Base-by-base conservation (phyloP, 2,888 invertebrate genomes). In the Cyclophora albipunctata region DNA sequence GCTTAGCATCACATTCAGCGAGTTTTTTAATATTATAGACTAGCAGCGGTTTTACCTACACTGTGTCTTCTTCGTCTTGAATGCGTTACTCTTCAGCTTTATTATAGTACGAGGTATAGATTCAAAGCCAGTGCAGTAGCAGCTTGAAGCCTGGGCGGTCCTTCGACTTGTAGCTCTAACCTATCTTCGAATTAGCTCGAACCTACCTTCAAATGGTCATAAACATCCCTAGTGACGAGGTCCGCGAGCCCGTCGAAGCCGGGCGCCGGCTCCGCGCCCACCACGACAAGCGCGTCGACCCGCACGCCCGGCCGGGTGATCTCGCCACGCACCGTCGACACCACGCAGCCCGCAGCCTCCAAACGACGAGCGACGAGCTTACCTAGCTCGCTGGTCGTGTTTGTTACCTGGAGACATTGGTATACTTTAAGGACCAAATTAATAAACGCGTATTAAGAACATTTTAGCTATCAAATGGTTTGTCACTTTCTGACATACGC, bases 151-250 rank as follows among this genome's bases (percentile, higher is more conserved):
- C 20, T 20, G 20, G 2, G n/a, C n/a, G n/a, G 20, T 20, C 20
- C 20, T 2, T 20, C 20, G 20, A 20, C 20, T 20, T 20, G 20
- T 20, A 20, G 20, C 20, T 20, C 2, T 20, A 20, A 20, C 20
- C 56, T 63, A 84, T 87, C 74, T 78, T 83, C 62, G 87, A 71
- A 69, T 87, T n/a, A n/a, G n/a, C n/a, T n/a, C n/a, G n/a, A 20
- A 35, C 47, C 56, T 63, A 84, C 87, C 74, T 78, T 83, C 62
- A 87, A 71, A 69, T 87, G 86, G 49, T 64, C 59, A 63, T 81
- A 75, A 35, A 85, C 73, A 51, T 87, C 87, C 54, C 79, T 76
- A 6, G 73, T 69, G 5, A 87, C 78, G 5, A 83, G 57, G 20
- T 62, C 57, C 5, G 79, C 66, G 51, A 87, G 69, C 40, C 74